Percentiles rank a stretch among this genome's conserved stretches.
These are phyloP conservation scores for Catalaphyllia jardinei DNA, from an alignment of 64 coral and sea anemone species.

Conservation along the genomic window DNA sequence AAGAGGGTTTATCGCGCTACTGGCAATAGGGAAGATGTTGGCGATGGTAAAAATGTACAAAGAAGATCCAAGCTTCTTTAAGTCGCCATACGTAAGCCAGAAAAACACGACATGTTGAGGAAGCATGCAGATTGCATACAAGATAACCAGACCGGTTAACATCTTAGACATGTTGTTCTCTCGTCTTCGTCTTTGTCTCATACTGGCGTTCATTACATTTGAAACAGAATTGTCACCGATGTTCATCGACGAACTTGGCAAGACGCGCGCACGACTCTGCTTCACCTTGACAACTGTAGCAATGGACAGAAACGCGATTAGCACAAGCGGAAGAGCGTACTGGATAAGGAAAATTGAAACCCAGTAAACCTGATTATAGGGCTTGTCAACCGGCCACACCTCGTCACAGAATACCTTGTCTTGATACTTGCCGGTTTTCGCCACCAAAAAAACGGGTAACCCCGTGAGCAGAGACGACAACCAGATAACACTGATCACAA, in stretches of 20 bases:
- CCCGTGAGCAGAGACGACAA: constrained; percentile 63
- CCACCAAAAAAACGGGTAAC: constrained; percentile 76
- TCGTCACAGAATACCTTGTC: constrained; percentile 59
- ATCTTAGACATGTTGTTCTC: constrained; percentile 67
- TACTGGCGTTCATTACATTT: constrained; percentile 4
- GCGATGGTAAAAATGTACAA: constrained; percentile 76
- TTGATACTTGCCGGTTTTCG: constrained; percentile 40
- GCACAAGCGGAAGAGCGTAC: constrained; percentile 64
- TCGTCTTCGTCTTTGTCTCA: constrained; percentile 60
- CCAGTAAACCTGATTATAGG: constrained; percentile 70
- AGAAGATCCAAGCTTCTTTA: constrained; percentile 63
- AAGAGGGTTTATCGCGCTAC: constrained; percentile 78
- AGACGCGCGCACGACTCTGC: constrained; percentile 51
- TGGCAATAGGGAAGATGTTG: constrained; percentile 84
- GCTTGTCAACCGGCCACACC: constrained; percentile 52
- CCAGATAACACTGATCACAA: constrained; percentile 77
- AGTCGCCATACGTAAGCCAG: constrained; percentile 74
- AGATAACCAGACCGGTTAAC: constrained; percentile 61
- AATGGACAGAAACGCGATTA: constrained; percentile 56
- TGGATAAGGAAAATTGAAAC: constrained; percentile 83
- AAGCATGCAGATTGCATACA: constrained; percentile 80
- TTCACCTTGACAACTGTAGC: constrained; percentile 62
- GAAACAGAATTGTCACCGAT: not conserved
- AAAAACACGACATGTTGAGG: constrained; percentile 85
- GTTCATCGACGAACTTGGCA: constrained; percentile 29